A percentile compares a stretch with the other conserved stretches of the same genome.
phyloP scores from a whole-genome alignment of 2,888 invertebrate genomes.

The Anthophora plumipes region DNA sequence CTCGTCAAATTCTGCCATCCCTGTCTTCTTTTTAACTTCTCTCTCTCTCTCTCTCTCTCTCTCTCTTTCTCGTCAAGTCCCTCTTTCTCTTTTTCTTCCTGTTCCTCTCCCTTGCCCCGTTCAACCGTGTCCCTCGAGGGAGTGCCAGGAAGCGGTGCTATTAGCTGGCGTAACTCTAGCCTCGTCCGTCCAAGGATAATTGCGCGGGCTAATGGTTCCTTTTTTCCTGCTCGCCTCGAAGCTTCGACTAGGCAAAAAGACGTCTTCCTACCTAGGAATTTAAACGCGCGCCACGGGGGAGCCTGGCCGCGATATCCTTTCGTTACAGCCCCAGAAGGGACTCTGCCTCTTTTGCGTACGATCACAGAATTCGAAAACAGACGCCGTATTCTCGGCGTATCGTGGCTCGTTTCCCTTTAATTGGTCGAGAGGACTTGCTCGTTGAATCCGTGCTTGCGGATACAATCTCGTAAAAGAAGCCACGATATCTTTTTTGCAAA shows the following conservation, averaged over 20 bases:
- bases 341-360: slow-evolving; percentile 41
- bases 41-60: not conserved
- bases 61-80: slow-evolving; percentile 11
- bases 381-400: slow-evolving; percentile 8
- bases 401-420: slow-evolving; percentile 46
- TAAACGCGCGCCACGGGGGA: slow-evolving; percentile 54
- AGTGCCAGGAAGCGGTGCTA: slow-evolving; percentile 82
- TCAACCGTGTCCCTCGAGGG: slow-evolving; percentile 74
- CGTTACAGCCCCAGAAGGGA: slow-evolving; percentile 16
- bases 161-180: slow-evolving; percentile 79
- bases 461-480: not conserved
- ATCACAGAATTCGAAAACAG: slow-evolving; percentile 63
- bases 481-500: not conserved
- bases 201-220: slow-evolving; percentile 79
- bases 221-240: slow-evolving; percentile 56
- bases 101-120: not conserved
- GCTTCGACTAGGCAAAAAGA: slow-evolving; percentile 55
- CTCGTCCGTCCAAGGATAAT: slow-evolving; percentile 80
- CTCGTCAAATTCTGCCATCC: slow-evolving; percentile 11
- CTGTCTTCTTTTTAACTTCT: not conserved
- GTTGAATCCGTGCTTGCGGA: not conserved
- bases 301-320: slow-evolving; percentile 38
- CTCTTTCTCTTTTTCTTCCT: slow-evolving; percentile 19
- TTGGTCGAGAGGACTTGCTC: slow-evolving; percentile 13
- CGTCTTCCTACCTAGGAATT: slow-evolving; percentile 59